These are phyloP conservation scores for Xenops minutus DNA, from an alignment of 2,797 vertebrate species.

Conservation along the genomic window DNA sequence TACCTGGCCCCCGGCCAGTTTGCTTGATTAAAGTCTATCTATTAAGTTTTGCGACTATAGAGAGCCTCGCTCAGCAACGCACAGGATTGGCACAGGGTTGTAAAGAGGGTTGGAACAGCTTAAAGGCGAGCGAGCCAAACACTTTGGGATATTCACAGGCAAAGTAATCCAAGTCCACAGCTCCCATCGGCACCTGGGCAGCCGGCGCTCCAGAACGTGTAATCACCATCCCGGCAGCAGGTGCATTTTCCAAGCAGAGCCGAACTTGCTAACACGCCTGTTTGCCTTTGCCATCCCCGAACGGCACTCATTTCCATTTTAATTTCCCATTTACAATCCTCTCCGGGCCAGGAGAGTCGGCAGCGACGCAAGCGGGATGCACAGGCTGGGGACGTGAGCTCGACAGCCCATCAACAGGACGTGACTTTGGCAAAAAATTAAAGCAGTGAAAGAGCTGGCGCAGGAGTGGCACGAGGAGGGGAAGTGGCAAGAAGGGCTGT, in stretches of 20 bases:
- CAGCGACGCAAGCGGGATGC: not conserved
- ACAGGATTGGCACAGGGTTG: slow-evolving; percentile 21
- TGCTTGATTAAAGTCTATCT: slow-evolving; percentile 54
- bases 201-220: not conserved
- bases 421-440: slow-evolving; percentile 34
- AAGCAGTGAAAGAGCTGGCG: slow-evolving; percentile 8
- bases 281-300: slow-evolving; percentile 10
- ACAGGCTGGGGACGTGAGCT: slow-evolving; percentile 13
- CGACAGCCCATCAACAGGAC: slow-evolving; percentile 43
- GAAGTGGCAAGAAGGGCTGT: slow-evolving; percentile 57
- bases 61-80: not conserved
- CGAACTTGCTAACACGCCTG: not conserved
- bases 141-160: slow-evolving; percentile 47
- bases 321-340: slow-evolving; percentile 46
- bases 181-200: slow-evolving; percentile 58
- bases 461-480: slow-evolving; percentile 25
- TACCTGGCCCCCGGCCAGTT: slow-evolving; percentile 18
- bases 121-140: slow-evolving; percentile 42
- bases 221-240: slow-evolving; percentile 48
- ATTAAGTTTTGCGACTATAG: slow-evolving; percentile 30
- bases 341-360: not conserved
- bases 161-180: slow-evolving; percentile 47
- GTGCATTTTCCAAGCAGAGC: slow-evolving; percentile 44
- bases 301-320: slow-evolving; percentile 30
- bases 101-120: slow-evolving; percentile 47